These are phyloP conservation scores for Patiria pectinifera DNA, from an alignment of 53 echinoderm and acorn worm species.

Conservation along the genomic window DNA sequence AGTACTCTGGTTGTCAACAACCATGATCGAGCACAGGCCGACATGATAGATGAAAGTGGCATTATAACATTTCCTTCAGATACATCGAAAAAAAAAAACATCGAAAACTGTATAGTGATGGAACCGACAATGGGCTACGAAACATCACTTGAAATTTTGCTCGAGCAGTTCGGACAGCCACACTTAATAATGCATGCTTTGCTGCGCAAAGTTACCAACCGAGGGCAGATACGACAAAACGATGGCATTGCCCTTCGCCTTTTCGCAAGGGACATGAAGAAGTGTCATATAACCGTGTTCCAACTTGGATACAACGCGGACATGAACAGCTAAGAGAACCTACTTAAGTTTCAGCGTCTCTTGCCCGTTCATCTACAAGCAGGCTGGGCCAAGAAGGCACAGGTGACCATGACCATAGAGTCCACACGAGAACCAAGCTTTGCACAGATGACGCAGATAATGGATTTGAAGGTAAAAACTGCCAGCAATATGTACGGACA, in stretches of 20 bases:
- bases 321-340: background rate
- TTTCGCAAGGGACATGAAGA: constrained; percentile 65
- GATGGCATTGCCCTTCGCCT: constrained; percentile 13
- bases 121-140: constrained; percentile 34
- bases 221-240: constrained; percentile 34
- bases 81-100: background rate
- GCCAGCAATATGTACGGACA: background rate
- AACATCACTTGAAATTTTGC: constrained; percentile 26
- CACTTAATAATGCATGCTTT: constrained; percentile 31
- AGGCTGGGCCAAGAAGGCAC: constrained; percentile 65
- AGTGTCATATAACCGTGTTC: constrained; percentile 38
- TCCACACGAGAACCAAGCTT: background rate
- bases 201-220: constrained; percentile 39
- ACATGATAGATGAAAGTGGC: background rate
- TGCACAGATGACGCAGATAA: too few relatives aligned
- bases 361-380: background rate
- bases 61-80: background rate
- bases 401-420: constrained; percentile 22
- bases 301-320: constrained; percentile 49
- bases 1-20: background rate
- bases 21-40: background rate
- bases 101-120: constrained; percentile 59
- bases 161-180: constrained; percentile 61
- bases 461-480: background rate
- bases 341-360: constrained; percentile 63